phyloP scores from a whole-genome alignment of 2,113 vertebrate genomes.

The Scophthalmus maximus region DNA sequence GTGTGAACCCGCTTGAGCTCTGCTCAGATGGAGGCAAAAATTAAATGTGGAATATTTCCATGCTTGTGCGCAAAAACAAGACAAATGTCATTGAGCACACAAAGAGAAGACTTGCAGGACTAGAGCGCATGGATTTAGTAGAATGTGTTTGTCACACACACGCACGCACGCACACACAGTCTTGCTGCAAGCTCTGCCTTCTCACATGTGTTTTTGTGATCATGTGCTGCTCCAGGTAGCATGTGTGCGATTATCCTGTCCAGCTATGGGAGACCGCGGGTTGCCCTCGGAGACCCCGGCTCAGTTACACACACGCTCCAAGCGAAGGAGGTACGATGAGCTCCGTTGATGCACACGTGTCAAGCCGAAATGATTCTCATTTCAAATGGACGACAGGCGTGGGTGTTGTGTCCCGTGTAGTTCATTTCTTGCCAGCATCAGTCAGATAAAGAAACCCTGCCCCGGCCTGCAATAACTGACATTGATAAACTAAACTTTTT shows the following conservation, averaged over 20 bases:
- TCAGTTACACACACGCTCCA: background rate
- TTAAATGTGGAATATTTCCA: constrained; percentile 44
- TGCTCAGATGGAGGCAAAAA: constrained; percentile 32
- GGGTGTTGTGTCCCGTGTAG: no score
- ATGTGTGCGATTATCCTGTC: background rate
- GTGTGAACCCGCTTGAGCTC: constrained; percentile 13
- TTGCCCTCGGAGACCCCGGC: no score
- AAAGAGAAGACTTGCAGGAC: constrained; percentile 24
- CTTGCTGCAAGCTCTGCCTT: background rate
- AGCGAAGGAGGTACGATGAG: background rate
- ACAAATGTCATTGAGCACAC: constrained; percentile 33
- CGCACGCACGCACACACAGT: constrained; percentile 2
- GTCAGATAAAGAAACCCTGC: background rate
- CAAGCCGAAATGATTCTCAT: background rate
- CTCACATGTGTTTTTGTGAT: constrained; percentile 61
- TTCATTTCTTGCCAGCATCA: constrained; percentile 12
- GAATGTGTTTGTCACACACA: constrained; percentile 36
- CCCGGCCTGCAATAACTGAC: background rate
- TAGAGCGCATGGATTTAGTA: constrained; percentile 12
- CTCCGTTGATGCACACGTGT: background rate
- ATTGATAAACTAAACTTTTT: background rate
- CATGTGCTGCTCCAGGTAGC: constrained; percentile 41
- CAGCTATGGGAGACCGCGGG: constrained; percentile 13
- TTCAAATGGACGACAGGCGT: background rate
- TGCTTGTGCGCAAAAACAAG: constrained; percentile 13